These are phyloP conservation scores for Cryptophagus acutangulus DNA, from an alignment of 2,888 invertebrate genomes.

Conservation along the genomic window DNA sequence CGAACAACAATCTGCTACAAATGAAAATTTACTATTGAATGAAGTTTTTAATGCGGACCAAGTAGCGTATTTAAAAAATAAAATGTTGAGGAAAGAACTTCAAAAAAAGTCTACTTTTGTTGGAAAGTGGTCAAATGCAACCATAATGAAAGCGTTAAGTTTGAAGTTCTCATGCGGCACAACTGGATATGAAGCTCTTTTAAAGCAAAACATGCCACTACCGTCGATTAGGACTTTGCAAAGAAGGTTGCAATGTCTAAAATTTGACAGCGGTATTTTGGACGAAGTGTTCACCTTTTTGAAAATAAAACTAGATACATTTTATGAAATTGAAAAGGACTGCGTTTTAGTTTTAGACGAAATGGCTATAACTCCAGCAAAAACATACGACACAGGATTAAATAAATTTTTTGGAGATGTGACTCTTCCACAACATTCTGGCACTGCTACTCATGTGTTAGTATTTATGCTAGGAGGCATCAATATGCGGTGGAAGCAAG, in stretches of 20 bases:
- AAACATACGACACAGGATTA: conserved; percentile 14
- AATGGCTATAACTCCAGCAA: conserved; percentile 22
- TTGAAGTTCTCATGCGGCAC: conserved; percentile 21
- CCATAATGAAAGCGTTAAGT: conserved; percentile 17
- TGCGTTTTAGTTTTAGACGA: conserved; percentile 21
- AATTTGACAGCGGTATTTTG: conserved; percentile 22
- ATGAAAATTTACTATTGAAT: background rate
- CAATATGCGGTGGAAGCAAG: conserved; percentile 30
- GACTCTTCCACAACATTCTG: conserved; percentile 21
- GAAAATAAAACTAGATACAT: conserved; percentile 14
- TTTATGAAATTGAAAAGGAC: conserved; percentile 16
- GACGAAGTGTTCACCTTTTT: conserved; percentile 21
- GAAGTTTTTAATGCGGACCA: conserved; percentile 12
- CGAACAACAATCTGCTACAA: background rate
- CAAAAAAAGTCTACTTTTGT: no score
- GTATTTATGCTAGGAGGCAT: conserved; percentile 33
- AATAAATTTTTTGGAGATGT: conserved; percentile 18
- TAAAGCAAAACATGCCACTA: conserved; percentile 19
- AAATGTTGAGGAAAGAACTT: no score
- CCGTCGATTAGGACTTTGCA: conserved; percentile 23
- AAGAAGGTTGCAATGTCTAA: conserved; percentile 19
- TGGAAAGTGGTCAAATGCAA: conserved; percentile 18
- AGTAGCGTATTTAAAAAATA: conserved; percentile 10
- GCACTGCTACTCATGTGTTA: conserved; percentile 27
- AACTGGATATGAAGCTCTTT: conserved; percentile 20